phyloP scores from a whole-genome alignment of 2,797 vertebrate species.

The Danio kyathit region DNA sequence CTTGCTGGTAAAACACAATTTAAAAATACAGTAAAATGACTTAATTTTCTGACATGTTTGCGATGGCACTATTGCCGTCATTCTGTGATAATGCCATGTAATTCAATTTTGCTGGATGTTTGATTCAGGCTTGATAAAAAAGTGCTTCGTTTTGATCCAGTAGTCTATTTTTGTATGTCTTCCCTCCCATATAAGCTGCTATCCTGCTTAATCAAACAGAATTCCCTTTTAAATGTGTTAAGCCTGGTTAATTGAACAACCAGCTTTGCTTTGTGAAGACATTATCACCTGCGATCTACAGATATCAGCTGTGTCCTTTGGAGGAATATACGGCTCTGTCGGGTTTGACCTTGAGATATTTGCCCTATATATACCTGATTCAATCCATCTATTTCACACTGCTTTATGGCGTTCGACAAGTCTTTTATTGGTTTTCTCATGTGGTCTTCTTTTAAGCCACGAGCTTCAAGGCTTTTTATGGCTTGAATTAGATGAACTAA shows the following conservation, averaged over 20 bases:
- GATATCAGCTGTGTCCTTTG: neutral
- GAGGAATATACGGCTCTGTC: neutral
- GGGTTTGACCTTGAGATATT: conserved; percentile 51
- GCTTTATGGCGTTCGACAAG: conserved; percentile 67
- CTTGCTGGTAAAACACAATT: neutral
- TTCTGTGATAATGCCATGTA: conserved; percentile 1
- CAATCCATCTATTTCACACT: conserved; percentile 44
- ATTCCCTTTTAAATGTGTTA: conserved; percentile 25
- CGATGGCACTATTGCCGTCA: neutral
- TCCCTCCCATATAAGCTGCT: neutral
- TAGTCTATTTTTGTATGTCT: conserved; percentile 22
- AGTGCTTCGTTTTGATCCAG: conserved; percentile 34
- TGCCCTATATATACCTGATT: conserved; percentile 10
- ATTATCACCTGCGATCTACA: conserved; percentile 31
- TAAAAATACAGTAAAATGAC: neutral
- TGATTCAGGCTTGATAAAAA: conserved; percentile 21
- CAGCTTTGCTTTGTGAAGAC: conserved; percentile 18
- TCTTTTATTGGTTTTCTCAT: conserved; percentile 63
- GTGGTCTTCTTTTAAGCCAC: conserved; percentile 64
- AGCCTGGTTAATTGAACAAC: conserved; percentile 32
- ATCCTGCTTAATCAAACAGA: conserved; percentile 24
- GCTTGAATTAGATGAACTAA: conserved; percentile 72
- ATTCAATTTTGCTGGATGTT: conserved; percentile 26
- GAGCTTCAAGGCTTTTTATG: conserved; percentile 68
- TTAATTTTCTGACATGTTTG: neutral